These are phyloP conservation scores for Eufriesea mexicana DNA, from an alignment of 1,140 invertebrate genomes.

Conservation along the genomic window DNA sequence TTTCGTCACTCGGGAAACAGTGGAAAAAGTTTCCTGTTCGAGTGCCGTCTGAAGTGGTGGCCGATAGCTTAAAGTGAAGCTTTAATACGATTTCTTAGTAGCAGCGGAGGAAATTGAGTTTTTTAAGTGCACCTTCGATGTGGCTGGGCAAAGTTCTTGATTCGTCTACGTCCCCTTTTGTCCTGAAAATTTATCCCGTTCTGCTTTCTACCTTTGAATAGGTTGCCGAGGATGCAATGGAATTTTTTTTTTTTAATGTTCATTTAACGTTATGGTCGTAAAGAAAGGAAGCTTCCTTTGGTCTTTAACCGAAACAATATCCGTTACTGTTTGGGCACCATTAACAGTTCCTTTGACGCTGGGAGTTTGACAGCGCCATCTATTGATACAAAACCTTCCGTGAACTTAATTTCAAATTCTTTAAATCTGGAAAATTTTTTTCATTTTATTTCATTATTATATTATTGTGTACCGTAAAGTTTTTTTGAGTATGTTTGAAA, in stretches of 20 bases:
- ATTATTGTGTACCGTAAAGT: no score
- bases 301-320: neutral
- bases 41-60: neutral
- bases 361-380: no score
- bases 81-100: conserved; percentile 15
- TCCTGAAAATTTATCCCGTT: neutral
- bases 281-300: neutral
- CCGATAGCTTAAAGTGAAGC: neutral
- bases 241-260: neutral
- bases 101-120: conserved; percentile 21
- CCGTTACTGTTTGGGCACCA: neutral
- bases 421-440: no score
- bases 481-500: no score
- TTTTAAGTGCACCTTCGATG: conserved; percentile 14
- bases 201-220: neutral
- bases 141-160: neutral
- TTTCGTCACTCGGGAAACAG: neutral
- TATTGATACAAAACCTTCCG: no score
- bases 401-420: no score
- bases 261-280: neutral
- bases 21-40: no score
- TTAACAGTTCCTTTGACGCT: neutral
- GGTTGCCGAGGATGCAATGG: neutral
- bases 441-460: no score
- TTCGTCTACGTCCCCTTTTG: neutral